A percentile compares a stretch with the other conserved stretches of the same genome.
Conservation (phyloP, 1,140 invertebrate genomes). For the Rhagoletis pomonella region DNA sequence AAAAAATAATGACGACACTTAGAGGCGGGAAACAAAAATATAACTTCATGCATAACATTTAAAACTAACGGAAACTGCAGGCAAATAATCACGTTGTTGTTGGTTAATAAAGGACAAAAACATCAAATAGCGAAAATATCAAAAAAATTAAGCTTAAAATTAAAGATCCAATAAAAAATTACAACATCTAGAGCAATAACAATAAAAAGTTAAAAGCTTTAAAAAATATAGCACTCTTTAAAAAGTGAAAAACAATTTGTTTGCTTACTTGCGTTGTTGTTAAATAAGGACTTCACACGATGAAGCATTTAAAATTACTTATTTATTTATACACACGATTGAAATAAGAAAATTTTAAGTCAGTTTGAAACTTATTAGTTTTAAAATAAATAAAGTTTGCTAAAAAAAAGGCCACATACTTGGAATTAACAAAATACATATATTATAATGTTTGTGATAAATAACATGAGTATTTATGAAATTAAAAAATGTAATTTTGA, state of each 20-base stretch:
- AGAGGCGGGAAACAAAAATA: not conserved
- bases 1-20: conserved; percentile 1
- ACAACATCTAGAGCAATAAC: conserved; percentile 13
- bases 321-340: conserved; percentile 42
- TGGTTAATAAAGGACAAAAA: not conserved
- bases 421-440: too few species aligned
- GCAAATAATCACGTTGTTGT: conserved; percentile 7
- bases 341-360: conserved; percentile 37
- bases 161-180: not conserved
- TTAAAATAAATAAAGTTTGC: not conserved
- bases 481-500: too few species aligned
- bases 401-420: too few species aligned
- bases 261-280: conserved; percentile 48
- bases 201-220: not conserved
- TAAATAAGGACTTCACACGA: conserved; percentile 59
- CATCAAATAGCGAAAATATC: not conserved
- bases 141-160: conserved; percentile 4
- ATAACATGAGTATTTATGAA: too few species aligned
- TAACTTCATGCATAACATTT: conserved; percentile 26
- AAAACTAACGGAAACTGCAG: conserved; percentile 28
- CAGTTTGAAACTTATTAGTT: conserved; percentile 16
- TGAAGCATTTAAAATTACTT: conserved; percentile 59
- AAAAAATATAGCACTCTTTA: not conserved
- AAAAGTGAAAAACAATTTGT: not conserved
- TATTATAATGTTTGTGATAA: too few species aligned